Percentiles rank a stretch among this genome's conserved stretches.
phyloP scores from a whole-genome alignment of 2,888 invertebrate genomes.

The Dinocampus coccinellae region DNA sequence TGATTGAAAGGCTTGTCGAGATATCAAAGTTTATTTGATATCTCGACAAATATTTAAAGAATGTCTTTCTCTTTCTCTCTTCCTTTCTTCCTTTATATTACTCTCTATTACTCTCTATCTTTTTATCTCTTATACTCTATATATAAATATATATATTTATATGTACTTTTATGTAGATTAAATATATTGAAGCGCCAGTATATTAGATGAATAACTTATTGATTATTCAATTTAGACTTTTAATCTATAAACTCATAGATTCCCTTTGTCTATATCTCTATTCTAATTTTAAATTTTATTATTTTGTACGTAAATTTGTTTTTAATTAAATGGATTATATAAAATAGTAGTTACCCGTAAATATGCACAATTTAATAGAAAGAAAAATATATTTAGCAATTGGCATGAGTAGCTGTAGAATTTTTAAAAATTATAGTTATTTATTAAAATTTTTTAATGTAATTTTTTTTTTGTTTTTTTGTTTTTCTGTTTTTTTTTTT shows the following conservation, averaged over 20 bases:
- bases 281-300: neutral
- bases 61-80: neutral
- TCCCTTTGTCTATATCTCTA: neutral
- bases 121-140: neutral
- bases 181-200: neutral
- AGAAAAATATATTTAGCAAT: conserved; percentile 21
- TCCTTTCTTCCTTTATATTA: no score
- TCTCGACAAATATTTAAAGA: neutral
- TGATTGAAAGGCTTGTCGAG: neutral
- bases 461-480: neutral
- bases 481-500: neutral
- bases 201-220: neutral
- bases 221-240: neutral
- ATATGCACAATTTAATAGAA: conserved; percentile 29
- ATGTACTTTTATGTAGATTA: neutral
- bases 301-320: neutral
- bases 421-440: neutral
- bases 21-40: conserved; percentile 1
- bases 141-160: neutral
- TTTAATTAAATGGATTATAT: neutral
- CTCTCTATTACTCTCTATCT: neutral
- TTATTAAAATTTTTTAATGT: neutral
- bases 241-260: neutral
- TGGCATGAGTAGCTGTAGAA: conserved; percentile 31
- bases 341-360: conserved; percentile 18